phyloP scores from a whole-genome alignment of 2,113 vertebrate genomes.

The Corvus hawaiiensis region DNA sequence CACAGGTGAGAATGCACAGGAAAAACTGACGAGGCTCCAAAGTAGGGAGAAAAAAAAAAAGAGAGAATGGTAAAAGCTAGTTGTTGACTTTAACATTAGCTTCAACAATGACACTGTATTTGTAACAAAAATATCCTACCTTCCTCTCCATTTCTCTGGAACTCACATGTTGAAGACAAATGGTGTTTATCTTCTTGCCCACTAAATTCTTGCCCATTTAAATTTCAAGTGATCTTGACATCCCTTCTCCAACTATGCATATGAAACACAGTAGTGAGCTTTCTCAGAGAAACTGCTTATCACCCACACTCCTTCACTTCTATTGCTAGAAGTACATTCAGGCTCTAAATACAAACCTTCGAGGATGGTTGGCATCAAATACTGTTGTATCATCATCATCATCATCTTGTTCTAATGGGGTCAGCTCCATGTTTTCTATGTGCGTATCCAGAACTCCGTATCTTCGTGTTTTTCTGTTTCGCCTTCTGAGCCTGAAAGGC shows the following conservation, averaged over 20 bases:
- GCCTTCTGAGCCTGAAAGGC: conserved; percentile 72
- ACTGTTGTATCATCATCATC: conserved; percentile 78
- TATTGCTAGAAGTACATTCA: not conserved
- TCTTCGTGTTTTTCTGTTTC: conserved; percentile 74
- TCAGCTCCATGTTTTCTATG: conserved; percentile 80
- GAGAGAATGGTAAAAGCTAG: not conserved
- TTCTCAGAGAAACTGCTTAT: not conserved
- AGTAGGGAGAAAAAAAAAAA: not conserved
- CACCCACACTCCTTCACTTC: not conserved
- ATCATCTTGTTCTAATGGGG: conserved; percentile 78
- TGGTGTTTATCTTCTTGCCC: conserved; percentile 24
- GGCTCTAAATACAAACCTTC: conserved; percentile 63
- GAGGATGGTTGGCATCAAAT: conserved; percentile 76
- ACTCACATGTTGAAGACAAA: conserved; percentile 35
- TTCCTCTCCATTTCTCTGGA: conserved; percentile 28
- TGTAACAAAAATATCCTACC: conserved; percentile 41
- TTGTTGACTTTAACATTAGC: not conserved
- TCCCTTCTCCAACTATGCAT: conserved; percentile 20
- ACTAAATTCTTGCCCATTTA: conserved; percentile 41
- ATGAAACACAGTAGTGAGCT: conserved; percentile 23
- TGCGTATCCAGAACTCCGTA: conserved; percentile 79
- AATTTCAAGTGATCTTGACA: conserved; percentile 40
- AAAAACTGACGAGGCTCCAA: not conserved
- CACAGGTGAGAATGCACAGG: not conserved
- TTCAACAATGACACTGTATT: not conserved